A percentile compares a stretch with the other conserved stretches of the same genome.
phyloP scores from a whole-genome alignment of 2,888 invertebrate species.

The Hyles lineata region DNA sequence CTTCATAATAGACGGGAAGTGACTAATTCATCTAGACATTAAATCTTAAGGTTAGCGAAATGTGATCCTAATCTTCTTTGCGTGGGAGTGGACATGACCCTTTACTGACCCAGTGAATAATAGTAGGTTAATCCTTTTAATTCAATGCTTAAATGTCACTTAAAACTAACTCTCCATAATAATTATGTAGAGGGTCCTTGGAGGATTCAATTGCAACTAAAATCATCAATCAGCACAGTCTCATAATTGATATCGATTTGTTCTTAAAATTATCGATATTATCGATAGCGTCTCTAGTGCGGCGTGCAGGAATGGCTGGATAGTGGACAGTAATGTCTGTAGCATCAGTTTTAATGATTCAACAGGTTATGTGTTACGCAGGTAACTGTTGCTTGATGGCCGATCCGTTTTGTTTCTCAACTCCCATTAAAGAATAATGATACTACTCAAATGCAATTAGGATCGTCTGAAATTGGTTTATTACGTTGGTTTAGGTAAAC shows the following conservation, averaged over 20 bases:
- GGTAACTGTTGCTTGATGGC: constrained; percentile 6
- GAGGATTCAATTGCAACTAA: too few relatives aligned
- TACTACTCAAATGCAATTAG: too few relatives aligned
- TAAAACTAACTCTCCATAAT: too few relatives aligned
- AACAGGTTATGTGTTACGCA: constrained; percentile 20
- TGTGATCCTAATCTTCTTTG: not conserved
- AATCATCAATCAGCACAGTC: too few relatives aligned
- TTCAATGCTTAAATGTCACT: not conserved
- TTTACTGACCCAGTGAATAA: not conserved
- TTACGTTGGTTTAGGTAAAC: too few relatives aligned
- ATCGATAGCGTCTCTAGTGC: not conserved
- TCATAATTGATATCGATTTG: not conserved
- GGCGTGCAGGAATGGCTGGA: not conserved
- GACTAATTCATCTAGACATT: not conserved
- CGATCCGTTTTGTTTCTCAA: not conserved
- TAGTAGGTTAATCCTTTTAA: not conserved
- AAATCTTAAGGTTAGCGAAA: not conserved
- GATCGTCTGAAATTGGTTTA: too few relatives aligned
- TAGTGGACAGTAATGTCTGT: not conserved
- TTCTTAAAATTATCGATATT: not conserved
- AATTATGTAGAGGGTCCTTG: too few relatives aligned
- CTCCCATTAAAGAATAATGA: not conserved
- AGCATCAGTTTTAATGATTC: constrained; percentile 14
- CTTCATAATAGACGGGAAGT: not conserved
- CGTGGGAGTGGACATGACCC: not conserved